Evolutionary conservation across 2,113 vertebrate genomes (phyloP).

Genomic region (Chrysochloris asiatica): DNA sequence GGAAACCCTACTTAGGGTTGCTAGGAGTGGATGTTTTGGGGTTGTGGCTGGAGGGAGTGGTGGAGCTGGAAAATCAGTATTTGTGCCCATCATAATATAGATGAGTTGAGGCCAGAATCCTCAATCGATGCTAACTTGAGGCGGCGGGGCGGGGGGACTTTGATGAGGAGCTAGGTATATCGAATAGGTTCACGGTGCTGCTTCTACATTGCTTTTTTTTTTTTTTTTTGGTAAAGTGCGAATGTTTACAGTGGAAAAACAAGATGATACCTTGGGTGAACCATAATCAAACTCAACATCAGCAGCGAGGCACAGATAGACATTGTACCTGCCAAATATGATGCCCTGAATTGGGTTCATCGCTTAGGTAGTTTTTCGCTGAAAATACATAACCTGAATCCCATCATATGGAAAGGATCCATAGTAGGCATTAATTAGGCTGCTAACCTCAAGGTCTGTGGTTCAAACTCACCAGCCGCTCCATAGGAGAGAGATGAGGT

Average conservation of each 20-base stretch:
- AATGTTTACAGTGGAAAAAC: background rate
- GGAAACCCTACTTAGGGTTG: too few relatives aligned
- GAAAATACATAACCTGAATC: background rate
- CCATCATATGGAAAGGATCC: too few relatives aligned
- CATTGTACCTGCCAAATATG: background rate
- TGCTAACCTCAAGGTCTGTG: too few relatives aligned
- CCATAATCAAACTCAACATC: background rate
- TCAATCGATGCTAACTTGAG: background rate
- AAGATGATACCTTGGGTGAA: background rate
- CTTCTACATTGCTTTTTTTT: background rate
- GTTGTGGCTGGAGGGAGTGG: too few relatives aligned
- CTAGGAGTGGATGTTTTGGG: too few relatives aligned
- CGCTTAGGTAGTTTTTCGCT: background rate
- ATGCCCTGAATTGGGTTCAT: background rate
- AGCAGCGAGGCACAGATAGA: background rate
- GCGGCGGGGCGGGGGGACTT: background rate
- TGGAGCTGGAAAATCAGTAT: too few relatives aligned
- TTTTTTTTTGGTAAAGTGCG: slow-evolving; percentile 34
- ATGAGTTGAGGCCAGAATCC: slow-evolving; percentile 6
- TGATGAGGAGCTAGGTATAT: background rate
- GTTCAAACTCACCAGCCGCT: too few relatives aligned
- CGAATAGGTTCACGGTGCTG: background rate
- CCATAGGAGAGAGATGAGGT: too few relatives aligned
- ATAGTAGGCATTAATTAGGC: too few relatives aligned
- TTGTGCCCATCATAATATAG: background rate